These are phyloP conservation scores for Vespertilio murinus DNA, from an alignment of 2,797 vertebrate species.

Conservation along the genomic window DNA sequence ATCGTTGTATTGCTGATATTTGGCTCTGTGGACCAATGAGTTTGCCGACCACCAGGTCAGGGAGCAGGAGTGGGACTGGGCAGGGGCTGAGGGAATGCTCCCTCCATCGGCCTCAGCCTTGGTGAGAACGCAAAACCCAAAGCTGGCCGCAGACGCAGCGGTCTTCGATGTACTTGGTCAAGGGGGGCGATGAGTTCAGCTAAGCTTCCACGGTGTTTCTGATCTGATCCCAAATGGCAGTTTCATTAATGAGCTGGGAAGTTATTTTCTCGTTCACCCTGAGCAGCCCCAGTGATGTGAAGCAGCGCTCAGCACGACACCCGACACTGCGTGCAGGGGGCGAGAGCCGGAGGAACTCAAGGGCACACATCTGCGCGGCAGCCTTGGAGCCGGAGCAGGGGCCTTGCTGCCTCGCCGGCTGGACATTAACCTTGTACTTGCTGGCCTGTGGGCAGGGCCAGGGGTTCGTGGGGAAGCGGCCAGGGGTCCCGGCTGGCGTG, in stretches of 20 bases:
- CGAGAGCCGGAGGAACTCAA: neutral
- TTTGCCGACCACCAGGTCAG: too few species aligned
- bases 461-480: neutral
- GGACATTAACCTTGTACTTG: neutral
- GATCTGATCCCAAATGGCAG: neutral
- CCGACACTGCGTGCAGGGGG: neutral
- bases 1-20: too few species aligned
- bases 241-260: neutral
- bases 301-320: neutral
- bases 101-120: neutral
- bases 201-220: neutral
- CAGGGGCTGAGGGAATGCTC: neutral
- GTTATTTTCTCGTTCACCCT: constrained; percentile 24
- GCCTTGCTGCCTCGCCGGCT: neutral
- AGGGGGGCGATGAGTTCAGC: neutral
- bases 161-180: neutral
- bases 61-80: neutral
- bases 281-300: neutral
- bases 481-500: neutral
- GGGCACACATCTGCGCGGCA: neutral
- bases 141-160: neutral
- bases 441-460: neutral
- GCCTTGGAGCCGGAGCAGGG: neutral
- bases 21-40: too few species aligned
- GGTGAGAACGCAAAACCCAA: neutral